Percentiles rank a stretch among this genome's conserved stretches.
phyloP scores from a whole-genome alignment of 2,888 invertebrate species.

The Sphinx pinastri region DNA sequence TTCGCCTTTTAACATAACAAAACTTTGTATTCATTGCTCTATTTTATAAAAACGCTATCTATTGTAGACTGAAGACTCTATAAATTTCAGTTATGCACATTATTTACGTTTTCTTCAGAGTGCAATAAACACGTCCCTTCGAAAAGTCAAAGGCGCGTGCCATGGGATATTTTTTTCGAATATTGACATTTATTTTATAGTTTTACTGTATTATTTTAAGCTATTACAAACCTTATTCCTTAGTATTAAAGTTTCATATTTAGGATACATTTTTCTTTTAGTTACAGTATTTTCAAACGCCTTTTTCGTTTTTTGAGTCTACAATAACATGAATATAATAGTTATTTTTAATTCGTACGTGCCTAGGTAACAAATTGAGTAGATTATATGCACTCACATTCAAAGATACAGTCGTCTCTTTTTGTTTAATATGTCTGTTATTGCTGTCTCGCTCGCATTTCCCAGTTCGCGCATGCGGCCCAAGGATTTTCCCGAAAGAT shows the following conservation, averaged over 20 bases:
- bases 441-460: slow-evolving; percentile 59
- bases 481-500: slow-evolving; percentile 69
- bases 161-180: no score
- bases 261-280: background rate
- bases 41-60: no score
- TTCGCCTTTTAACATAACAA: no score
- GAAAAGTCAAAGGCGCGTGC: no score
- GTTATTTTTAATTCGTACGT: slow-evolving; percentile 66
- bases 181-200: no score
- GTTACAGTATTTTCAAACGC: background rate
- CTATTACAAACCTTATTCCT: no score
- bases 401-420: slow-evolving; percentile 48
- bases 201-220: no score
- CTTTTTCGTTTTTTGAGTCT: background rate
- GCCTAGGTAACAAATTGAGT: slow-evolving; percentile 70
- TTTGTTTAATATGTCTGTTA: slow-evolving; percentile 45
- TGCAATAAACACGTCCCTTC: no score
- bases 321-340: slow-evolving; percentile 14
- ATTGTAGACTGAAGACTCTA: no score
- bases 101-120: no score
- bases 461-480: slow-evolving; percentile 74
- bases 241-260: background rate
- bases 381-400: slow-evolving; percentile 68
- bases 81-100: no score
- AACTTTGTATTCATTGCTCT: no score